phyloP scores from a whole-genome alignment of 2,888 invertebrate genomes.

The Pseudoips prasinana region DNA sequence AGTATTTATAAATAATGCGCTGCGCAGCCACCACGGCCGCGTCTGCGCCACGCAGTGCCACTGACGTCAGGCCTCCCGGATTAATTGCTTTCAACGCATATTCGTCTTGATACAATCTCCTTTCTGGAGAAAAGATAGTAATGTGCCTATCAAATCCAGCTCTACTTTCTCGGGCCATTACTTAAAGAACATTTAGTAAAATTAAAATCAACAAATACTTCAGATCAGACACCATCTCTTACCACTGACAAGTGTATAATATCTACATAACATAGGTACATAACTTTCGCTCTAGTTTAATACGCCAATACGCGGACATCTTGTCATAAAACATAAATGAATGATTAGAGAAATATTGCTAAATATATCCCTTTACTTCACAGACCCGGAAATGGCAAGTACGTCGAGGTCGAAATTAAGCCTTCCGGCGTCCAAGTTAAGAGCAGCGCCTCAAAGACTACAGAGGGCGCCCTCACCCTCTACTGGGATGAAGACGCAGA shows the following conservation, averaged over 20 bases:
- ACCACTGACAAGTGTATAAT: no score
- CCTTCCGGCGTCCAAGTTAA: slow-evolving; percentile 53
- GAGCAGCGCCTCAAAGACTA: slow-evolving; percentile 63
- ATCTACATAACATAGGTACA: no score
- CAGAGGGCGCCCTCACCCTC: slow-evolving; percentile 50
- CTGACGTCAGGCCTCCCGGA: slow-evolving; percentile 98
- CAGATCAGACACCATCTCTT: no score
- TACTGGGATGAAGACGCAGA: slow-evolving; percentile 45
- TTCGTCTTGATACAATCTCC: slow-evolving; percentile 99
- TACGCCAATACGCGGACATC: no score
- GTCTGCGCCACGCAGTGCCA: slow-evolving; percentile 96
- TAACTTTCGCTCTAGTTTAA: no score
- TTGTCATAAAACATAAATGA: no score
- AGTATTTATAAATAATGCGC: no score
- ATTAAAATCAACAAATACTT: no score
- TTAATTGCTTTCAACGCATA: slow-evolving; percentile 99
- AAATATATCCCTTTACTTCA: slow-evolving; percentile 3
- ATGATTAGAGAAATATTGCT: no score
- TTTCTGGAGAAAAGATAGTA: slow-evolving; percentile 99
- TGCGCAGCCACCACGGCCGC: slow-evolving; percentile 98
- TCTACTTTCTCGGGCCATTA: slow-evolving; percentile 98
- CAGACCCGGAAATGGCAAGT: slow-evolving; percentile 52
- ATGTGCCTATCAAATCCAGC: slow-evolving; percentile 99
- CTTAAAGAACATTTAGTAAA: neutral
- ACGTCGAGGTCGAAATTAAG: slow-evolving; percentile 56